phyloP scores from a whole-genome alignment of 2,888 invertebrate species.

The Acleris emargana region DNA sequence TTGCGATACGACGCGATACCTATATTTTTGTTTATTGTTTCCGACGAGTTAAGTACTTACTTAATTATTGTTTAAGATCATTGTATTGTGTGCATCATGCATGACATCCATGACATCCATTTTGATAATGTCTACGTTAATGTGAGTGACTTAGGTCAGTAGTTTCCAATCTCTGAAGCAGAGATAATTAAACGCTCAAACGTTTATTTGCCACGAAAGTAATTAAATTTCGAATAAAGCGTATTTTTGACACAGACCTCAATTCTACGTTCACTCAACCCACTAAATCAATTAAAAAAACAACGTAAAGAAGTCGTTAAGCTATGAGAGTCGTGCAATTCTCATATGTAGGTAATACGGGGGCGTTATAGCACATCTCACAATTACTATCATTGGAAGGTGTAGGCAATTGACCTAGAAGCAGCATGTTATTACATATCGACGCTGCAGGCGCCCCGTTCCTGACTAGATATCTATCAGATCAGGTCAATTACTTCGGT shows the following conservation, averaged over 20 bases:
- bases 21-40: too few relatives aligned
- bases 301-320: conserved; percentile 43
- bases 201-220: conserved; percentile 25
- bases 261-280: conserved; percentile 41
- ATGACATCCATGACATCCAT: conserved; percentile 4
- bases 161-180: conserved; percentile 23
- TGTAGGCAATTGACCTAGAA: conserved; percentile 74
- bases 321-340: conserved; percentile 41
- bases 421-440: conserved; percentile 63
- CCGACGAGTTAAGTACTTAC: too few relatives aligned
- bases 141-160: conserved; percentile 28
- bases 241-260: conserved; percentile 43
- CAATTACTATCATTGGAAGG: conserved; percentile 68
- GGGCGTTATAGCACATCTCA: conserved; percentile 54
- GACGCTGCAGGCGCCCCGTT: conserved; percentile 58
- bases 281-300: conserved; percentile 45
- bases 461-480: conserved; percentile 51
- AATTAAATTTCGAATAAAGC: conserved; percentile 26
- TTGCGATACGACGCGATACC: too few relatives aligned
- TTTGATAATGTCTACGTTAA: conserved; percentile 4
- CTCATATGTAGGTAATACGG: conserved; percentile 40
- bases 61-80: neutral
- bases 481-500: conserved; percentile 64
- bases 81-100: neutral
- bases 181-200: conserved; percentile 4